phyloP scores from a whole-genome alignment of 1,140 invertebrate genomes.

The Lanistes nyassanus region DNA sequence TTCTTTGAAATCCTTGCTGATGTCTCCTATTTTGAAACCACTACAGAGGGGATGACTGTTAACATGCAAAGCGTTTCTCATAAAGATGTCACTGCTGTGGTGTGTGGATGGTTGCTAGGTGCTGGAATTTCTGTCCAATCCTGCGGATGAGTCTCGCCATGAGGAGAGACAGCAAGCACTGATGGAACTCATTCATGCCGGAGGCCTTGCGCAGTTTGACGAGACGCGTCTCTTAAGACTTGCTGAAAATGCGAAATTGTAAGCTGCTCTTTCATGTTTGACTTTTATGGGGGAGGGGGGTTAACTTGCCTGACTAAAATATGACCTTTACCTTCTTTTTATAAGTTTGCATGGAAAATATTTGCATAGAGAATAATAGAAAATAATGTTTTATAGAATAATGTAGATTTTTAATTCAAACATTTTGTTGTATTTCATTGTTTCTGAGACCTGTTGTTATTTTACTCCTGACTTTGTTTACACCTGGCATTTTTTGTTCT shows the following conservation, averaged over 20 bases:
- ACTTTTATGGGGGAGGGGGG: no score
- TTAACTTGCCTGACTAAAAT: no score
- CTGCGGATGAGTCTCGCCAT: conserved; percentile 70
- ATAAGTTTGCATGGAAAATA: background rate
- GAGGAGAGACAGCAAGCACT: conserved; percentile 84
- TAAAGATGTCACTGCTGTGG: background rate
- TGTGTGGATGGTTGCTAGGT: conserved; percentile 42
- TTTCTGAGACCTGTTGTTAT: no score
- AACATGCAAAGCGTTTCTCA: no score
- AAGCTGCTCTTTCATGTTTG: conserved; percentile 56
- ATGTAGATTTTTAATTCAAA: no score
- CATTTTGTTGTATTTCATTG: no score
- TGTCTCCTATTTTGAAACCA: no score
- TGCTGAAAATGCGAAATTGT: conserved; percentile 76
- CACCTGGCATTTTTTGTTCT: conserved; percentile 4
- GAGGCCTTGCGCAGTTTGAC: conserved; percentile 75
- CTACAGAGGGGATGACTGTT: no score
- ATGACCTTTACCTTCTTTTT: background rate
- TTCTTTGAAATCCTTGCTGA: no score
- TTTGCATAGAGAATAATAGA: background rate
- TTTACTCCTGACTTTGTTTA: no score
- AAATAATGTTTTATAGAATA: background rate
- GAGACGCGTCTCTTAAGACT: conserved; percentile 71
- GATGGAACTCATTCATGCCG: conserved; percentile 78
- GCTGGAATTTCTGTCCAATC: conserved; percentile 66